A percentile compares a stretch with the other conserved stretches of the same genome.
phyloP scores from a whole-genome alignment of 2,888 invertebrate species.

The Napeogenes sylphis region DNA sequence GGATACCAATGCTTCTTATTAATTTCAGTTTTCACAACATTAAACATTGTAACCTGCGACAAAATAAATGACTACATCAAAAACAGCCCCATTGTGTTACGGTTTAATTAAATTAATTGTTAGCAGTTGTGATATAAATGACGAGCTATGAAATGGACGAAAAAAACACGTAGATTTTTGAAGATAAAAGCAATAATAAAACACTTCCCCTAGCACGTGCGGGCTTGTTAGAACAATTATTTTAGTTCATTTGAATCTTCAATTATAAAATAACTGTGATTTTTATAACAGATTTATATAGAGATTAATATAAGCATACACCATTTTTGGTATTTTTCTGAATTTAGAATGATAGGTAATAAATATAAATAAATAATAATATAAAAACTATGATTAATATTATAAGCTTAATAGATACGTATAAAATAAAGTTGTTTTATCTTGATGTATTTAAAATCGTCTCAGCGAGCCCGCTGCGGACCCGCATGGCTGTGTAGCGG shows the following conservation, averaged over 20 bases:
- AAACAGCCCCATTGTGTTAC: conserved; percentile 60
- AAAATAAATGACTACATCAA: conserved; percentile 59
- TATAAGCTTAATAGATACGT: too few relatives aligned
- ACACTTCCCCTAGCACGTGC: conserved; percentile 59
- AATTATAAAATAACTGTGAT: neutral
- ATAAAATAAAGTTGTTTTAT: too few relatives aligned
- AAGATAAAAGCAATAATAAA: conserved; percentile 74
- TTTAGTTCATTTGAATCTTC: conserved; percentile 23
- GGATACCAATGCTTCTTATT: neutral
- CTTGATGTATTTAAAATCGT: conserved; percentile 31
- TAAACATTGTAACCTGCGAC: conserved; percentile 47
- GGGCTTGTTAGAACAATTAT: conserved; percentile 39
- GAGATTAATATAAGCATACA: too few relatives aligned
- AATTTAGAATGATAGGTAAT: too few relatives aligned
- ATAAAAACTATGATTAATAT: too few relatives aligned
- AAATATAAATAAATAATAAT: neutral
- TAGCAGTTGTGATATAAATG: conserved; percentile 70
- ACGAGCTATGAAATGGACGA: conserved; percentile 61
- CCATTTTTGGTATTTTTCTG: too few relatives aligned
- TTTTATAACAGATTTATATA: too few relatives aligned
- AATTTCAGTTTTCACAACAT: conserved; percentile 32
- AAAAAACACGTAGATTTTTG: conserved; percentile 62
- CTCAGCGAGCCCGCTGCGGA: conserved; percentile 39
- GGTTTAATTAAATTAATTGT: conserved; percentile 76
- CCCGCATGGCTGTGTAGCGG: conserved; percentile 65